Base-by-base conservation (phyloP, 2,888 invertebrate genomes). In the Opisthograptis luteolata region DNA sequence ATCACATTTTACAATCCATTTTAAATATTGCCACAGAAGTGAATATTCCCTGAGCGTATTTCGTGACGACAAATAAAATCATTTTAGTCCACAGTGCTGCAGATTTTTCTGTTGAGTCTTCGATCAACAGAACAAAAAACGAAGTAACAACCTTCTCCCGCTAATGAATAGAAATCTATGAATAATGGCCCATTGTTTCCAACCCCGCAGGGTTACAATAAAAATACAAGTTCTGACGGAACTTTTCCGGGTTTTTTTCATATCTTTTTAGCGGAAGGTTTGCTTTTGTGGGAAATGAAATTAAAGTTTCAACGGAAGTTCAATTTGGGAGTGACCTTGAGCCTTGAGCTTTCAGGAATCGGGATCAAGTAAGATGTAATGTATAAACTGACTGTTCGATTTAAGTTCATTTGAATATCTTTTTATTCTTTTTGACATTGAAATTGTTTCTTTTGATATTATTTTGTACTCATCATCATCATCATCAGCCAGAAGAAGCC, bases 121-220 rank as follows among this genome's bases (percentile, higher is more conserved):
- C 53, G 61, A 62, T 60, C 61, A 60, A 48, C 55, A 44, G 56
- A 62, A 48, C 37, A 54, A 57, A 56, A 54, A 64, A 60, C 37
- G 36, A 55, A 67, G 59, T 53, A 66, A 64, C 64, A 68, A 60
- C 64, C 55, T 63, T 59, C 55, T 66, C 59, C 56, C 55, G 49
- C 56, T 71, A 73, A 76, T 76, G 70, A 77, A 75, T 68, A 70
- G 58, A 64, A 66, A 66, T 66, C 70, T 66, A 67, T 65, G 71
- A 68, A 70, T 68, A 75, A 78, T 63, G 59, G 59, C 50, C 66
- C 66, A 68, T 78, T 76, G 76, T 79, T 76, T 73, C 58, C 62
- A 13, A 39, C 47, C 36, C 43, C 24, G 28, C 25, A 13, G 24
- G 25, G 48, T 34, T 45, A 49, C 49, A 48, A 44, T 54, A 58